These are phyloP conservation scores for Brachionus angularis DNA, from an alignment of 1,140 invertebrate genomes.

Conservation along the genomic window DNA sequence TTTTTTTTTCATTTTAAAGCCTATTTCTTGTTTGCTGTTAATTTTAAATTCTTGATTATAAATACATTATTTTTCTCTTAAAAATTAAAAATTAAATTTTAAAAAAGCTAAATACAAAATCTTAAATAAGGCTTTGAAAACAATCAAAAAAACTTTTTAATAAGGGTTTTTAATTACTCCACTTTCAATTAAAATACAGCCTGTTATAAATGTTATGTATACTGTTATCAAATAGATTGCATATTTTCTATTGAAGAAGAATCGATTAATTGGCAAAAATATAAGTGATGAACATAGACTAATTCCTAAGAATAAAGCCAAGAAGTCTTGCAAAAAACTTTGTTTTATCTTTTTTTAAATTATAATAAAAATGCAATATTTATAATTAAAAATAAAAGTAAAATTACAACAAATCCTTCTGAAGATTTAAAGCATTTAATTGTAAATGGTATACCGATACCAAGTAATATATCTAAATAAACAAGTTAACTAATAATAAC, in stretches of 20 bases:
- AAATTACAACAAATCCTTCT: constrained; percentile 17
- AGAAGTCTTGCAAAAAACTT: constrained; percentile 21
- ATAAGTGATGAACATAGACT: constrained; percentile 26
- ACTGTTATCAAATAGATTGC: neutral
- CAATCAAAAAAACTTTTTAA: neutral
- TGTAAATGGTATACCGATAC: constrained; percentile 63
- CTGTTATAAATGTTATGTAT: constrained; percentile 26
- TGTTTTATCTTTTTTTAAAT: constrained; percentile 30
- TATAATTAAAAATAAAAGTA: neutral
- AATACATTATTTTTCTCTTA: too few relatives aligned
- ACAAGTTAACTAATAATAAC: too few relatives aligned
- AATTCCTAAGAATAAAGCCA: constrained; percentile 19
- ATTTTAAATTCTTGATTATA: too few relatives aligned
- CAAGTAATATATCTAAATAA: constrained; percentile 61
- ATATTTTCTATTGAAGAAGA: constrained; percentile 31
- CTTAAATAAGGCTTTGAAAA: neutral
- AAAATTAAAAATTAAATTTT: neutral
- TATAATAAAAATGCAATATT: neutral
- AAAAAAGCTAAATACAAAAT: neutral
- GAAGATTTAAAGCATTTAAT: constrained; percentile 15
- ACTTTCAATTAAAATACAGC: constrained; percentile 33
- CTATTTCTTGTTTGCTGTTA: too few relatives aligned
- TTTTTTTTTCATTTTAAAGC: too few relatives aligned
- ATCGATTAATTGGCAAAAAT: constrained; percentile 38
- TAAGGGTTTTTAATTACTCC: constrained; percentile 11